Percentiles rank a stretch among this genome's conserved stretches.
Conservation (phyloP, 1,140 invertebrate species). For the Latrodectus geometricus region DNA sequence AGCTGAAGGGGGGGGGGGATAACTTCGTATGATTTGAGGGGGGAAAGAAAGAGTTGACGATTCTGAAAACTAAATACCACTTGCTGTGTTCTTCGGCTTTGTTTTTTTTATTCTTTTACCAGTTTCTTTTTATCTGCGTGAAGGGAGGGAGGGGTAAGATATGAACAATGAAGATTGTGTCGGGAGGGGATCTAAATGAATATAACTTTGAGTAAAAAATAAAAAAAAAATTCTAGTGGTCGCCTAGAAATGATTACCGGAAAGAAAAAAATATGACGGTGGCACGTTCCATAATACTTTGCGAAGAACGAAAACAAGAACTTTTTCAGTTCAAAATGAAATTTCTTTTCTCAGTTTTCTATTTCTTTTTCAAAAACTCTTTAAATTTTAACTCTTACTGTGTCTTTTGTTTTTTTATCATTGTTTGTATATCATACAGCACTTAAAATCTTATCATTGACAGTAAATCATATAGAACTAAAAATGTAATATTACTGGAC, state of each 20-base stretch:
- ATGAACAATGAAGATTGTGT: neutral
- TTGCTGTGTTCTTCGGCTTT: neutral
- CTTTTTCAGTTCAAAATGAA: constrained; percentile 16
- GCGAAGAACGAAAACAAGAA: constrained; percentile 34
- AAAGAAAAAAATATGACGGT: constrained; percentile 5
- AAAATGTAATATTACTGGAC: too few relatives aligned
- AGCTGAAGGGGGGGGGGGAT: neutral
- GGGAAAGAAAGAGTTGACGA: constrained; percentile 6
- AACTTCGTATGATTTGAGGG: neutral
- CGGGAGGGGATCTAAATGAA: too few relatives aligned
- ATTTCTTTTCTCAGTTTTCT: neutral
- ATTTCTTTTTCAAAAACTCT: neutral
- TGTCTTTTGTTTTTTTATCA: too few relatives aligned
- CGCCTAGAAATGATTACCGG: neutral
- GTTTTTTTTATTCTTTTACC: neutral
- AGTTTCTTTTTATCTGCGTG: neutral
- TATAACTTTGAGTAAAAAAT: too few relatives aligned
- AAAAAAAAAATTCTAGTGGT: too few relatives aligned
- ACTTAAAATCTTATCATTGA: too few relatives aligned
- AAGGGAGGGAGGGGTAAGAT: neutral
- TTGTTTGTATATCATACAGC: too few relatives aligned
- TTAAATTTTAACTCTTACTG: too few relatives aligned
- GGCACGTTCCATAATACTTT: constrained; percentile 26
- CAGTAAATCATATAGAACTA: too few relatives aligned
- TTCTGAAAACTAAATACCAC: constrained; percentile 53